Base-by-base conservation (phyloP, 2,888 invertebrate species). In the Tortricodes alternella region DNA sequence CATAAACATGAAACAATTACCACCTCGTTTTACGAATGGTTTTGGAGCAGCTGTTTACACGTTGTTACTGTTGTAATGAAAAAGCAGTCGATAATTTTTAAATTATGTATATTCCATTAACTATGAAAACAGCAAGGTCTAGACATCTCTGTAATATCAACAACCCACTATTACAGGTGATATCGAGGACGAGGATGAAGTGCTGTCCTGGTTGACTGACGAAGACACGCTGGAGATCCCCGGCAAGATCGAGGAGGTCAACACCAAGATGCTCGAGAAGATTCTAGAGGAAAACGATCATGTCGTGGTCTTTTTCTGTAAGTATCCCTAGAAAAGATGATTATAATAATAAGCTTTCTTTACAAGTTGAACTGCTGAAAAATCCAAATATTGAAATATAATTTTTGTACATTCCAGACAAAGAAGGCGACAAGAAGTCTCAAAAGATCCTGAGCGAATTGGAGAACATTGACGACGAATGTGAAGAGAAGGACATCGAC, bases 391-490 rank as follows among this genome's bases (percentile, higher is more conserved):
- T n/a, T 13, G 27, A 49, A 49, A 18, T 9, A 9, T 9, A n/a
- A 32, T 11, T 13, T 32, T 13, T 50, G 1, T n/a, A 13, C 37
- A 29, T 68, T 76, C 3, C 74, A 97, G 97, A 97, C 83, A 95
- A 96, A 73, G 97, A 97, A 89, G 96, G 96, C 5, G 97, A 97
- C 73, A 96, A 97, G 74, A 96, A 96, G 76, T 95, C 96, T 18
- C 96, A 96, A 66, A 96, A 96, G 78, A 97, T 97, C 58, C 89
- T 98, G 0, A 94, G 94, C 72, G 97, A 97, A 78, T 79, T 98
- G 59, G 98, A 98, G 80, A 97, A 97, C 73, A 97, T 98, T 68
- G 97, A 97, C 73, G 97, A 97, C 69, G 97, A 97, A 75, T 97
- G 97, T 74, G 97, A 97, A 86, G 96, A 97, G 73, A 95, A 96